These are phyloP conservation scores for Ochlodes sylvanus DNA, from an alignment of 2,888 invertebrate genomes.

Conservation along the genomic window DNA sequence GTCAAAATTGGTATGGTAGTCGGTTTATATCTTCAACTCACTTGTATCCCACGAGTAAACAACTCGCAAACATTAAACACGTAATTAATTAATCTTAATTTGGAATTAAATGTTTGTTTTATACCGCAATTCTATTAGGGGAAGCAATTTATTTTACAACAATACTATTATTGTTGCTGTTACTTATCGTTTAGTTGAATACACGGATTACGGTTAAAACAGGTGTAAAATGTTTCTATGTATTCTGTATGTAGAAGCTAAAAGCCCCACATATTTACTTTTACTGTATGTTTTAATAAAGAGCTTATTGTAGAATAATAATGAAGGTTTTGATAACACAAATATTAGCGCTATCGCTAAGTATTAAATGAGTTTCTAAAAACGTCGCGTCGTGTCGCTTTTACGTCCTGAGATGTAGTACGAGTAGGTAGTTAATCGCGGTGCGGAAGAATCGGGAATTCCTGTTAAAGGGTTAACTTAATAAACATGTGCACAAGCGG, in stretches of 20 bases:
- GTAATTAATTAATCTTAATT: constrained; percentile 13
- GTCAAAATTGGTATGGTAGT: constrained; percentile 10
- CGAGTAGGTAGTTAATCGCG: constrained; percentile 54
- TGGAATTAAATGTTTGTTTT: constrained; percentile 7
- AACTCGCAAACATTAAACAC: not conserved
- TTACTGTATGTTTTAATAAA: too few relatives aligned
- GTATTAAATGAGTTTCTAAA: too few relatives aligned
- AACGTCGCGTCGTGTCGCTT: not conserved
- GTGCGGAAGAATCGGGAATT: constrained; percentile 70
- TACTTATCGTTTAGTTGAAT: not conserved
- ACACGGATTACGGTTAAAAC: not conserved
- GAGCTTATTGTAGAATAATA: too few relatives aligned
- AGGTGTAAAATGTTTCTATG: not conserved
- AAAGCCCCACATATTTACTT: not conserved
- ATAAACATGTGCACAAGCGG: constrained; percentile 72
- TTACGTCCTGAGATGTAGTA: not conserved
- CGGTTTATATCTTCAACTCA: not conserved
- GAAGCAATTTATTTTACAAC: not conserved
- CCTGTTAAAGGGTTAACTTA: constrained; percentile 78
- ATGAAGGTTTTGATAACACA: too few relatives aligned
- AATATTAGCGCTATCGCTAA: too few relatives aligned
- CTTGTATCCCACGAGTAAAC: not conserved
- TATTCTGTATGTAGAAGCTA: not conserved
- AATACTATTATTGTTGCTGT: not conserved
- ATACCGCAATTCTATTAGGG: not conserved